A percentile compares a stretch with the other conserved stretches of the same genome.
Conservation (phyloP, 1,140 invertebrate species). For the Orussus abietinus region DNA sequence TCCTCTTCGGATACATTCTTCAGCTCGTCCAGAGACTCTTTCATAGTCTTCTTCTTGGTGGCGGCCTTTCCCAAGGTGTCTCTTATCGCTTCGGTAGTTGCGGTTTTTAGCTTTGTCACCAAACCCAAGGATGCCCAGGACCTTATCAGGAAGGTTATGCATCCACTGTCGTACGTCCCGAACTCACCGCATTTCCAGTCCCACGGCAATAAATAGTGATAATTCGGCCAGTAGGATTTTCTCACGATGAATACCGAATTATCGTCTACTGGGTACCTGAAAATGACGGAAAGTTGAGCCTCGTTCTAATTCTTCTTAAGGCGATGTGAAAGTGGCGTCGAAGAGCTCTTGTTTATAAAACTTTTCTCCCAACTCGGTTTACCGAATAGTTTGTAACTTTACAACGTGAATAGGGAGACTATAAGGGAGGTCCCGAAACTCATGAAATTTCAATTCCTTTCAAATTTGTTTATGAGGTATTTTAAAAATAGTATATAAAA, state of each 20-base stretch:
- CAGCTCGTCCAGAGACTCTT: constrained; percentile 23
- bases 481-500: too few species aligned
- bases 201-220: constrained; percentile 71
- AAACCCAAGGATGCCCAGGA: constrained; percentile 63
- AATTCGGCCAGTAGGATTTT: constrained; percentile 72
- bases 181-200: constrained; percentile 77
- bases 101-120: constrained; percentile 60
- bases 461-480: too few species aligned
- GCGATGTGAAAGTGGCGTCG: too few species aligned
- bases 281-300: constrained; percentile 34
- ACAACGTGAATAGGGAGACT: not conserved
- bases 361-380: too few species aligned
- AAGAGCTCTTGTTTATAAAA: too few species aligned
- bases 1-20: constrained; percentile 26
- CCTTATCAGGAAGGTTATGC: constrained; percentile 62
- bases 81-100: constrained; percentile 59
- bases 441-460: too few species aligned
- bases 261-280: constrained; percentile 65
- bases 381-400: not conserved
- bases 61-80: constrained; percentile 54
- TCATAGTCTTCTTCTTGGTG: constrained; percentile 24
- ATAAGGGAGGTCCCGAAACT: not conserved
- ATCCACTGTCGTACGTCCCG: constrained; percentile 66
- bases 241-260: constrained; percentile 69
- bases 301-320: too few species aligned